phyloP scores from a whole-genome alignment of 1,140 invertebrate species.

The Aricia agestis region DNA sequence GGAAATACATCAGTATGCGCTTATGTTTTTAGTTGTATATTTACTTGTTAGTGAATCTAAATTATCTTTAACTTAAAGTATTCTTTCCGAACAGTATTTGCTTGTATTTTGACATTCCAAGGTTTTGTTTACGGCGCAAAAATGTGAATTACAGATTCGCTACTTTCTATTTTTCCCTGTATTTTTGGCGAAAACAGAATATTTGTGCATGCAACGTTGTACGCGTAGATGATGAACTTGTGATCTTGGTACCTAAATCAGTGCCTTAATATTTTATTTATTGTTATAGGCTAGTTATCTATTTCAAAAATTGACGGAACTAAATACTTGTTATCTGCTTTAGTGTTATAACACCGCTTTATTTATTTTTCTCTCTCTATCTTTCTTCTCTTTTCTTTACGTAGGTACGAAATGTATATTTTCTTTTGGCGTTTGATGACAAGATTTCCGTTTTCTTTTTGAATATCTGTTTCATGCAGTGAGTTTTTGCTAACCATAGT shows the following conservation, averaged over 20 bases:
- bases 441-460: neutral
- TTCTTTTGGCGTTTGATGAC: neutral
- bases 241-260: slow-evolving; percentile 70
- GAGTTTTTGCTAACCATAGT: neutral
- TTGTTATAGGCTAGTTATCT: slow-evolving; percentile 67
- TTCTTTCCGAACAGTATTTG: slow-evolving; percentile 36
- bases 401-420: neutral
- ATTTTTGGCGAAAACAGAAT: neutral
- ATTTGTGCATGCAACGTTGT: neutral
- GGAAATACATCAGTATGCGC: slow-evolving; percentile 75
- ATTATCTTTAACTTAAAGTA: slow-evolving; percentile 34
- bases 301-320: slow-evolving; percentile 63
- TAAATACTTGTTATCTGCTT: slow-evolving; percentile 48
- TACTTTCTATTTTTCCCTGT: neutral
- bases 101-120: slow-evolving; percentile 66
- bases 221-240: slow-evolving; percentile 54
- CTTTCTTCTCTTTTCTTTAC: neutral
- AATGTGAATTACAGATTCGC: slow-evolving; percentile 35
- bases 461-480: neutral
- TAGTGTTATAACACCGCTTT: slow-evolving; percentile 43
- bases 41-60: slow-evolving; percentile 52
- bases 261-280: slow-evolving; percentile 75
- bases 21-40: slow-evolving; percentile 69
- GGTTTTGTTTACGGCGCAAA: slow-evolving; percentile 43
- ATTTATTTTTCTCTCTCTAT: slow-evolving; percentile 12